Evolutionary conservation across 2,797 vertebrate species (phyloP), one percentile per base, ranked within the genome.

Genomic region (Phylloscopus collybita): DNA sequence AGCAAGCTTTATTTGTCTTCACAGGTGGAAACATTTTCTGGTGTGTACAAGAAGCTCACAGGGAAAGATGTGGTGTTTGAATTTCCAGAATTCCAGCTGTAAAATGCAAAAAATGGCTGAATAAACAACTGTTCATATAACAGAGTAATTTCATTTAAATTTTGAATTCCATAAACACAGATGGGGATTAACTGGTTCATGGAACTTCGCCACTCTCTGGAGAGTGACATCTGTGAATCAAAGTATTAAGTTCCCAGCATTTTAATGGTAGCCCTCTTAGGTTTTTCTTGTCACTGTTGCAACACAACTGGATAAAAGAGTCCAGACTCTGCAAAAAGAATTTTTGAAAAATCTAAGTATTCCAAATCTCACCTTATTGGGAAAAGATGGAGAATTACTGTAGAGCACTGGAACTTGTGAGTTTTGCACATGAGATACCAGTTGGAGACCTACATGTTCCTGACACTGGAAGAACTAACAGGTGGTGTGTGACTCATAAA

Each of bases 1-100:
- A 94, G 69, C 70, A 70, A 86, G 29, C 66, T 82, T 73, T 86
- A 38, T 82, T 93, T 95, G 44, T 92, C 70, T 87, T 97, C 53
- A 30, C 96, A 99, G 99, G 99, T 99, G 82, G 99, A 99, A 97
- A 99, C 99, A 54, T 99, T 99, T 97, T 98, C 99, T 96, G 99
- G 99, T 94, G 99, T 99, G 96, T 99, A 99, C 98, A 99, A 99
- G 98, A 99, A 99, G 97, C 99, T 99, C 98, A 99, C 99, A 80
- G 99, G 99, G 98, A 99, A 99, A 98, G 99, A 99, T 82, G 99
- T 99, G 59, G 98, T 99, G 95, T 99, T 99, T 96, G 99, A 99
- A 97, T 99, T 99, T 98, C 99, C 99, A 80, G 99, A 99, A 97
- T 99, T 99, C 98, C 99, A 99, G 96, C 98, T 99, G 98, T 99